Evolutionary conservation across 2,888 invertebrate species (phyloP).

Genomic region (Lasioglossum villosulum): DNA sequence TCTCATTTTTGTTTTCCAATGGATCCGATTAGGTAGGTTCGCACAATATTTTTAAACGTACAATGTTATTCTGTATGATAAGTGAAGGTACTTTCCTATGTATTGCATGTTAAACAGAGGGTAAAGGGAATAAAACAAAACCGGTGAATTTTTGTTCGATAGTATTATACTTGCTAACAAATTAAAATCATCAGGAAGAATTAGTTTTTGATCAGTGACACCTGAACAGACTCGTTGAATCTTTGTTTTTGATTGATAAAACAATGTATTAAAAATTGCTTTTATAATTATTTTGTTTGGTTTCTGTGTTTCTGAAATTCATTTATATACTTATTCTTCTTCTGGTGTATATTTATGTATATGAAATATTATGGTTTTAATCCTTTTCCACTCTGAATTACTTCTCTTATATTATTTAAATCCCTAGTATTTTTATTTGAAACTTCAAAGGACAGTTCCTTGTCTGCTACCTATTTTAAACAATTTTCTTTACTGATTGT

Average conservation of each 20-base stretch:
- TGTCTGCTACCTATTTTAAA: too few relatives aligned
- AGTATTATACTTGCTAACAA: not conserved
- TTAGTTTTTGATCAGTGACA: not conserved
- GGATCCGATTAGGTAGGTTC: conserved; percentile 7
- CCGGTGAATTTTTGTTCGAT: not conserved
- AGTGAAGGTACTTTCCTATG: not conserved
- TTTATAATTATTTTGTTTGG: not conserved
- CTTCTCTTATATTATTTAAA: too few relatives aligned
- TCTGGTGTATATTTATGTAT: not conserved
- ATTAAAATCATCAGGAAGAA: not conserved
- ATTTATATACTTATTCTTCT: not conserved
- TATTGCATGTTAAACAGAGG: not conserved
- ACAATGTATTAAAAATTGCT: not conserved
- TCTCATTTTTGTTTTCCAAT: conserved; percentile 9
- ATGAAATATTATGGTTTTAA: not conserved
- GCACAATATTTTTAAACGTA: not conserved
- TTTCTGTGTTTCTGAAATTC: not conserved
- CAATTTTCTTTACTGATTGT: too few relatives aligned
- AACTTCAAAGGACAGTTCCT: too few relatives aligned
- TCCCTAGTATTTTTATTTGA: too few relatives aligned
- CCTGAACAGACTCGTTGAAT: not conserved
- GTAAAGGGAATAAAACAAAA: not conserved
- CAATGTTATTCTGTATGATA: not conserved
- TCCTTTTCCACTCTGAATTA: too few relatives aligned
- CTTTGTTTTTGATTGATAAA: not conserved